Evolutionary conservation across 2,888 invertebrate species (phyloP).

Genomic region (Sinodicranocentrus sp.): DNA sequence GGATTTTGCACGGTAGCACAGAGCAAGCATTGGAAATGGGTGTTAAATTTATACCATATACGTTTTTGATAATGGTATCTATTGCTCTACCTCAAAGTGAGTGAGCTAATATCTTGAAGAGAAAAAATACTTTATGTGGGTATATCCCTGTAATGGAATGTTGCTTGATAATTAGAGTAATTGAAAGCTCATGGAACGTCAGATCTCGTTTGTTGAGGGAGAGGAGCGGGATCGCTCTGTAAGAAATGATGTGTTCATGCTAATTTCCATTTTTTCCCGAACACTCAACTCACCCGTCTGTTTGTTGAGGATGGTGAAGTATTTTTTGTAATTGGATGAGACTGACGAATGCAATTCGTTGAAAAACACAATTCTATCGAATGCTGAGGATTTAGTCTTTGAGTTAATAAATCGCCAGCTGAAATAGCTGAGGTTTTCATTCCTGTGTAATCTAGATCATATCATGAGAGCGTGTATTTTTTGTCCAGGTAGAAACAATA

Average conservation of each 20-base stretch:
- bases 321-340: no score
- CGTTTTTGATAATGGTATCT: constrained; percentile 7
- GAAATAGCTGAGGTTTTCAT: no score
- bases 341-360: no score
- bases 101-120: no score
- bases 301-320: no score
- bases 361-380: no score
- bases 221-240: neutral
- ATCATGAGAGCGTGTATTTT: neutral
- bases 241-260: constrained; percentile 10
- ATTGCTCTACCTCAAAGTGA: neutral
- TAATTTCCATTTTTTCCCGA: no score
- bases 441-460: no score
- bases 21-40: neutral
- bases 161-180: constrained; percentile 48
- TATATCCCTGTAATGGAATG: constrained; percentile 13
- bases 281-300: no score
- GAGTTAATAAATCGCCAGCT: no score
- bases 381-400: no score
- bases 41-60: neutral
- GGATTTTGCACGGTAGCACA: constrained; percentile 26
- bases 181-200: constrained; percentile 33
- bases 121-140: constrained; percentile 7
- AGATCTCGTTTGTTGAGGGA: constrained; percentile 23
- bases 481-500: neutral